Percentiles rank a stretch among this genome's conserved stretches.
Evolutionary conservation across 2,113 vertebrate genomes (phyloP).

Genomic region (Ranitomeya imitator): DNA sequence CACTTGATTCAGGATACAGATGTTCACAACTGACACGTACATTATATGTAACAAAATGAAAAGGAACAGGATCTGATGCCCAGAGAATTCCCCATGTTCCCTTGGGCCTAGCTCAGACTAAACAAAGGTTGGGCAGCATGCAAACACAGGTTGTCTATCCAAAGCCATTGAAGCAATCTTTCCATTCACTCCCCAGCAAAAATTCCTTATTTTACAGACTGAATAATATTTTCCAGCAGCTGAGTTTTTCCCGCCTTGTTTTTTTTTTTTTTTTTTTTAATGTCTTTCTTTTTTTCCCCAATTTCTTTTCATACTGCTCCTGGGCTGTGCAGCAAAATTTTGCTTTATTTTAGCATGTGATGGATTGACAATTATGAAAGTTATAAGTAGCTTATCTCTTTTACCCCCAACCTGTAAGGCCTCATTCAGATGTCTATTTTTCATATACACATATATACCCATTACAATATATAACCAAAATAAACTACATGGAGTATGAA

Average conservation of each 20-base stretch:
- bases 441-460: too few relatives aligned
- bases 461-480: too few relatives aligned
- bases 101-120: constrained; percentile 23
- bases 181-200: constrained; percentile 35
- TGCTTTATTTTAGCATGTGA: neutral
- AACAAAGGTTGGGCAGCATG: constrained; percentile 30
- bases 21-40: constrained; percentile 1
- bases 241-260: constrained; percentile 5
- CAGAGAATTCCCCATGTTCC: constrained; percentile 31
- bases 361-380: neutral
- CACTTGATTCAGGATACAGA: constrained; percentile 24
- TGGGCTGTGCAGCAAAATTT: neutral
- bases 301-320: neutral
- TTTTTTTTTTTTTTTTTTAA: constrained; percentile 20
- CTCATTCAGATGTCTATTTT: too few relatives aligned
- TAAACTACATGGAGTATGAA: too few relatives aligned
- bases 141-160: constrained; percentile 21
- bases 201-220: constrained; percentile 2
- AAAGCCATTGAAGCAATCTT: constrained; percentile 41
- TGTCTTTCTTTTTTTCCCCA: neutral
- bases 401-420: neutral
- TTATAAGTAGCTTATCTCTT: neutral
- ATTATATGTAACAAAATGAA: neutral
- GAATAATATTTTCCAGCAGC: constrained; percentile 52
- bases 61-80: constrained; percentile 7